A percentile compares a stretch with the other conserved stretches of the same genome.
phyloP scores from a whole-genome alignment of 2,888 invertebrate species.

The Drosophila bunnanda region DNA sequence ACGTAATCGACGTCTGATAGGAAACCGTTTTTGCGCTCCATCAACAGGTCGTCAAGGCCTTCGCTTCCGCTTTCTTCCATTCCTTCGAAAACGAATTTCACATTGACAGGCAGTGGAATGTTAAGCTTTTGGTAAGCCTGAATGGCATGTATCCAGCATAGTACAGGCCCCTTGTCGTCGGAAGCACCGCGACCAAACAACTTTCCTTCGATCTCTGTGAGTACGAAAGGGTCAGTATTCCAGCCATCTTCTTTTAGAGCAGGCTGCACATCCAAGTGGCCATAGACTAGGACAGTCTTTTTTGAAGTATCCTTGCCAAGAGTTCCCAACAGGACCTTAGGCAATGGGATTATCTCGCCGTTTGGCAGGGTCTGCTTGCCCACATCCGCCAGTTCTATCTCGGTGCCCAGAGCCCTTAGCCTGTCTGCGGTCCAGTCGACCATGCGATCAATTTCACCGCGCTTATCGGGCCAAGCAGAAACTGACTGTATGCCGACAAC shows the following conservation, averaged over 20 bases:
- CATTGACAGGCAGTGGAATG: slow-evolving; percentile 89
- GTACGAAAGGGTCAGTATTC: slow-evolving; percentile 96
- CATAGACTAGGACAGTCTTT: slow-evolving; percentile 97
- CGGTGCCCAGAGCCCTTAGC: slow-evolving; percentile 89
- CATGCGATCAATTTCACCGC: slow-evolving; percentile 93
- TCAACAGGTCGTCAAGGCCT: slow-evolving; percentile 95
- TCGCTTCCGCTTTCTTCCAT: slow-evolving; percentile 99
- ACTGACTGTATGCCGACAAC: slow-evolving; percentile 97
- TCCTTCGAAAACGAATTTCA: slow-evolving; percentile 97
- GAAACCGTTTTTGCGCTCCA: slow-evolving; percentile 89
- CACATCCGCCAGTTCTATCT: slow-evolving; percentile 90
- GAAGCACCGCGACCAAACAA: slow-evolving; percentile 96
- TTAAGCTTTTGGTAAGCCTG: slow-evolving; percentile 92
- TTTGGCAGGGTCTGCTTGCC: slow-evolving; percentile 91
- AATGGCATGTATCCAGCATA: slow-evolving; percentile 97
- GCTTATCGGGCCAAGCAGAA: slow-evolving; percentile 94
- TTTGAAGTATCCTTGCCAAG: slow-evolving; percentile 93
- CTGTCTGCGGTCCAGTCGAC: slow-evolving; percentile 91
- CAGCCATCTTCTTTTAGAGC: slow-evolving; percentile 97
- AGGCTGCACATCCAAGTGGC: slow-evolving; percentile 99
- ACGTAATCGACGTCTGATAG: slow-evolving; percentile 95
- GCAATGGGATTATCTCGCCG: slow-evolving; percentile 90
- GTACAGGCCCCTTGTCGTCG: slow-evolving; percentile 97
- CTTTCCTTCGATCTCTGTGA: slow-evolving; percentile 94
- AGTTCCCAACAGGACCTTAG: slow-evolving; percentile 92